Conservation (phyloP, 2,888 invertebrate species). For the Stenotaenia linearis region DNA sequence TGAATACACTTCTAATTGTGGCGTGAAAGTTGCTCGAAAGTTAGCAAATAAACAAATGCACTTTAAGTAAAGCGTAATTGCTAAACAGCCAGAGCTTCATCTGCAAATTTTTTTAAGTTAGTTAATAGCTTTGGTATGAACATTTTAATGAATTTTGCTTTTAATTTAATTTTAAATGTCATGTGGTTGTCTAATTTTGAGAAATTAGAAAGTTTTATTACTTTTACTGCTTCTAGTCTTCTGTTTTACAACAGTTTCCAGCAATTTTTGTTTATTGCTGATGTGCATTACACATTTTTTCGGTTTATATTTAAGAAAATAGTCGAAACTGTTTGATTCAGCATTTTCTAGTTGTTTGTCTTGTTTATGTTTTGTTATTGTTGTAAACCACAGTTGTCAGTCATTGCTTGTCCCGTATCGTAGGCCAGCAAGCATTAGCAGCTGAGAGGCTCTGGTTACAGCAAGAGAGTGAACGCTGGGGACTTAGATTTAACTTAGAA, state of each 20-base stretch:
- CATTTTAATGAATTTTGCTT: background rate
- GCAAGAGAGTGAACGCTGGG: constrained; percentile 84
- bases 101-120: background rate
- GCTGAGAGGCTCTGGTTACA: constrained; percentile 86
- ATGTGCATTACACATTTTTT: no score
- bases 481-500: constrained; percentile 72
- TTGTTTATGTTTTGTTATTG: background rate
- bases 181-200: background rate
- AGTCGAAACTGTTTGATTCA: no score
- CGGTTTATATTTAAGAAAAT: no score
- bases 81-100: background rate
- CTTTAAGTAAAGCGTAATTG: background rate
- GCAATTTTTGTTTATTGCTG: no score
- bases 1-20: background rate
- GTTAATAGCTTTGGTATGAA: background rate
- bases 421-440: constrained; percentile 68
- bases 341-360: no score
- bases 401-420: constrained; percentile 31
- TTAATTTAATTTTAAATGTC: constrained; percentile 23
- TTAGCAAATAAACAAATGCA: background rate
- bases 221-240: no score
- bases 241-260: no score
- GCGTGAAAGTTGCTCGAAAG: background rate
- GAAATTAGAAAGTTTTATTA: background rate
- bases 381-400: constrained; percentile 29